Percentiles rank a stretch among this genome's conserved stretches.
Evolutionary conservation across 2,797 vertebrate species (phyloP).

Genomic region (Sciaenops ocellatus): DNA sequence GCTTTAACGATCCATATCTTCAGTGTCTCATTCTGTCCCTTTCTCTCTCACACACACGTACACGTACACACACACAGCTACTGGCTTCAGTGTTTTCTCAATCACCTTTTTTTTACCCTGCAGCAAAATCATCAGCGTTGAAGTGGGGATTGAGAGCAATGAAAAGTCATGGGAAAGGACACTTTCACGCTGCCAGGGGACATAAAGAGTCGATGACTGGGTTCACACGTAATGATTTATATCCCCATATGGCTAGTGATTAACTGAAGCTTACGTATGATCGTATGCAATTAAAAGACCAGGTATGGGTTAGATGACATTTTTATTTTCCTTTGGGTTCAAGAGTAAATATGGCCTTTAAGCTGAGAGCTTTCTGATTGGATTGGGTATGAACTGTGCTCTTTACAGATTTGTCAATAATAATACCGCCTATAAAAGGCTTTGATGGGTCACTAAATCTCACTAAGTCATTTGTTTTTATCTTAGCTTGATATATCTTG

Average conservation of each 20-base stretch:
- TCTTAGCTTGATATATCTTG: neutral
- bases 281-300: neutral
- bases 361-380: neutral
- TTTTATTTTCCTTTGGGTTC: conserved; percentile 1
- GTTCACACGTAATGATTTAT: neutral
- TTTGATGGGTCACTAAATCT: neutral
- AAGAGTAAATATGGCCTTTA: neutral
- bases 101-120: conserved; percentile 40
- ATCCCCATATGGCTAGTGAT: neutral
- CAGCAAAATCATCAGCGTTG: conserved; percentile 44
- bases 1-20: conserved; percentile 58
- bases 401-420: neutral
- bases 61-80: conserved; percentile 11
- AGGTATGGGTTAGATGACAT: neutral
- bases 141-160: conserved; percentile 19
- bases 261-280: neutral
- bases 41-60: neutral
- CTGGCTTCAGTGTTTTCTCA: conserved; percentile 38
- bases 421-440: neutral
- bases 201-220: conserved; percentile 13
- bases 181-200: neutral
- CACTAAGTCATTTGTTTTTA: neutral
- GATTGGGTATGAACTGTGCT: neutral
- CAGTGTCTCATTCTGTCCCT: conserved; percentile 19
- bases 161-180: conserved; percentile 33